Conservation (phyloP, 1,140 invertebrate genomes). For the Macrobrachium nipponense region DNA sequence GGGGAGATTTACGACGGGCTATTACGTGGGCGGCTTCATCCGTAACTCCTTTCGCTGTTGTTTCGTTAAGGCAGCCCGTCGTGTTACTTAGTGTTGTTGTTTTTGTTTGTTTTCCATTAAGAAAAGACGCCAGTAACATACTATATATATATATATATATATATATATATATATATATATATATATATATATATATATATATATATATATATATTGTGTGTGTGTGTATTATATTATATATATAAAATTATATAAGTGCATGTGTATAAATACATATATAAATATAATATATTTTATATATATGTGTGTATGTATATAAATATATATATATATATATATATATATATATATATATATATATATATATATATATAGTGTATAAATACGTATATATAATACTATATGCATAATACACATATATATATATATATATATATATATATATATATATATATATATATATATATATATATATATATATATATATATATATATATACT, state of each 20-base stretch:
- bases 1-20: no score
- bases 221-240: background rate
- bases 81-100: no score
- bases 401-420: no score
- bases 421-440: conserved; percentile 23
- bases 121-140: background rate
- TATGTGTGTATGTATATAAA: background rate
- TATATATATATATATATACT: background rate
- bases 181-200: background rate
- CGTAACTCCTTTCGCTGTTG: no score
- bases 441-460: conserved; percentile 8
- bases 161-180: background rate
- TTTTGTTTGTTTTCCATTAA: background rate
- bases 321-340: background rate
- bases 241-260: background rate
- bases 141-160: background rate
- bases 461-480: conserved; percentile 22
- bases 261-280: background rate
- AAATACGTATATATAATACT: no score
- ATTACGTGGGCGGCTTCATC: no score
- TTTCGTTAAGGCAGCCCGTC: no score
- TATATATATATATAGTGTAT: no score
- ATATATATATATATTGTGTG: background rate
- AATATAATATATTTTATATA: background rate
- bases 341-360: conserved; percentile 6